Evolutionary conservation across 2,113 vertebrate genomes (phyloP), one percentile per base, ranked within the genome.

Genomic region (Rostratula benghalensis): DNA sequence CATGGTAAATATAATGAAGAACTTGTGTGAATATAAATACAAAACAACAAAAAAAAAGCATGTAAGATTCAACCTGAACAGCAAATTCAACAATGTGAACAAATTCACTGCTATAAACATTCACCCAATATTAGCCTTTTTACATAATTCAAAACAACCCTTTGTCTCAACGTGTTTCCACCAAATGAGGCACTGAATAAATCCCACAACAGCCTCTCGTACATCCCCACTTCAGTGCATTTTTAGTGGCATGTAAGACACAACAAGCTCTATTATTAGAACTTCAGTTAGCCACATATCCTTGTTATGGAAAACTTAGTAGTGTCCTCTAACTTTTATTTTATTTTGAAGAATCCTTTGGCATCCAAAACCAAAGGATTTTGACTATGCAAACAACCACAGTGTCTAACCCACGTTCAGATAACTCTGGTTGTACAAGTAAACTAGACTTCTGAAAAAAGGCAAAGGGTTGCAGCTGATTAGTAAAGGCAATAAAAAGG

Each of bases 1-100:
- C 98, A 98, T 97, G 97, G 98, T 98, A 98, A 99, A 99, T 98
- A 98, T 99, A 98, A 98, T 37, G 89, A 97, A 96, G 95, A 95
- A 97, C 67, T 95, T 97, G 94, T 96, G 95, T 91, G 96, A 98
- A 97, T 98, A 98, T 98, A 98, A 98, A 98, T 98, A 98, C 94
- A 95, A 95, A 97, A 84, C 96, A 94, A 76, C 98, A 98, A 98
- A 98, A 98, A 97, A 97, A 96, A 97, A 97, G 97, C 97, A 98
- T 75, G 14, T 92, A 96, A 95, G 97, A 97, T 96, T 96, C 93
- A 97, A 97, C 93, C 95, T 94, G 87, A 96, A 96, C 95, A 94
- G 90, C 95, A 97, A 93, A 98, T 97, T 97, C 92, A 97, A 95
- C 95, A 96, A 95, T 48, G 96, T 97, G 93, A 97, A 97, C 63